phyloP scores from a whole-genome alignment of 2,797 vertebrate genomes.

The Manis crassicaudata region DNA sequence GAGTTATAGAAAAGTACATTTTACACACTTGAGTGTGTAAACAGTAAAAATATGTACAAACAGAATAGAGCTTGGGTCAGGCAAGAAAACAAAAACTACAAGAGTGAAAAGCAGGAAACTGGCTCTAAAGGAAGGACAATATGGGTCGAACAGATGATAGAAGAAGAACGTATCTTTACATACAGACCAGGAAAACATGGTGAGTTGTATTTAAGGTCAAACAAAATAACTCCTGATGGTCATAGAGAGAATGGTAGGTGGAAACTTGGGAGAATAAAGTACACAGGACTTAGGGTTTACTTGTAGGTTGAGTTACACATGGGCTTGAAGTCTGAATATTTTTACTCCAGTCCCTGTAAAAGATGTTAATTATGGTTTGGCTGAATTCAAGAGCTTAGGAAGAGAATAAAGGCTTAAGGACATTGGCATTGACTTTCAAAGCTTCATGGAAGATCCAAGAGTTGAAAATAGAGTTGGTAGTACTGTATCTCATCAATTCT shows the following conservation, averaged over 20 bases:
- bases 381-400: background rate
- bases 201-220: background rate
- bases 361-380: background rate
- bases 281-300: background rate
- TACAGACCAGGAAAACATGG: background rate
- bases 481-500: background rate
- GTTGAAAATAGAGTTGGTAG: background rate
- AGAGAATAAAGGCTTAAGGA: background rate
- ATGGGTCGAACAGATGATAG: background rate
- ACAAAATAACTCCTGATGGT: background rate
- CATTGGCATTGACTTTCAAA: background rate
- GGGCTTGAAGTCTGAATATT: background rate
- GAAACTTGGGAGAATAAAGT: background rate
- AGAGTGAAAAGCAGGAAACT: background rate
- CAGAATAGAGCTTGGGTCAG: background rate
- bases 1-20: background rate
- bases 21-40: background rate
- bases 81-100: background rate
- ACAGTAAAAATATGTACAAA: background rate
- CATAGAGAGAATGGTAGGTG: background rate
- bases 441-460: background rate
- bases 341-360: background rate
- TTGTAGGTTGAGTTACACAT: background rate
- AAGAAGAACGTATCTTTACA: background rate
- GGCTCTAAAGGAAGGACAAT: background rate